Conservation (phyloP, 2,888 invertebrate species). For the Platycheirus rosarum region DNA sequence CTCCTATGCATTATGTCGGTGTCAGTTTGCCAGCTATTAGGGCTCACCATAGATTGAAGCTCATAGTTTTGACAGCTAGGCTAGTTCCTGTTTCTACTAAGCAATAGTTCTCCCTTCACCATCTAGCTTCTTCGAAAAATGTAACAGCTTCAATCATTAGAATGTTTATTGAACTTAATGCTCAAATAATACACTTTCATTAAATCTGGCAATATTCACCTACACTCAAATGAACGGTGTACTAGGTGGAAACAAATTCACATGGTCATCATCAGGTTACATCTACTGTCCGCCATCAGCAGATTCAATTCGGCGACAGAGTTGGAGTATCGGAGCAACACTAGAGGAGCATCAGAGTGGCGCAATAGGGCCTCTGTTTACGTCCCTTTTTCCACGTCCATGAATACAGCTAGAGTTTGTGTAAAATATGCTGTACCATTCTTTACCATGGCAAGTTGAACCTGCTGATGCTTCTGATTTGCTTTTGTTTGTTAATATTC, state of each 20-base stretch:
- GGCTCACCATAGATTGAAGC: no score
- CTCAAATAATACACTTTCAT: no score
- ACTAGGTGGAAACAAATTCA: conserved; percentile 27
- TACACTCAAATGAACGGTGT: not conserved
- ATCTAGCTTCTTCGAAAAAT: no score
- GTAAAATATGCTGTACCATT: not conserved
- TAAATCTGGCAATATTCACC: conserved; percentile 18
- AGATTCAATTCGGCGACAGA: conserved; percentile 31
- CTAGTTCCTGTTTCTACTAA: no score
- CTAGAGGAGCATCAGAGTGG: conserved; percentile 46
- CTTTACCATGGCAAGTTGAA: not conserved
- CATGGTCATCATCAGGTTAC: conserved; percentile 54
- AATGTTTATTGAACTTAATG: no score
- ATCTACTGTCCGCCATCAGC: not conserved
- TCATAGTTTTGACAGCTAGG: no score
- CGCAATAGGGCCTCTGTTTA: conserved; percentile 47
- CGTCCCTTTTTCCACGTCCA: conserved; percentile 44
- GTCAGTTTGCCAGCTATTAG: no score
- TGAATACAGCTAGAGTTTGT: conserved; percentile 48
- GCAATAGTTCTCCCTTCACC: no score
- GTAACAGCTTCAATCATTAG: no score
- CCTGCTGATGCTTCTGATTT: conserved; percentile 19
- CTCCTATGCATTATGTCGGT: no score
- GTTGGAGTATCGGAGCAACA: conserved; percentile 39
- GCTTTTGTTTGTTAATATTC: conserved; percentile 40